These are phyloP conservation scores for Lagopus muta DNA, from an alignment of 2,113 vertebrate species.

Conservation along the genomic window DNA sequence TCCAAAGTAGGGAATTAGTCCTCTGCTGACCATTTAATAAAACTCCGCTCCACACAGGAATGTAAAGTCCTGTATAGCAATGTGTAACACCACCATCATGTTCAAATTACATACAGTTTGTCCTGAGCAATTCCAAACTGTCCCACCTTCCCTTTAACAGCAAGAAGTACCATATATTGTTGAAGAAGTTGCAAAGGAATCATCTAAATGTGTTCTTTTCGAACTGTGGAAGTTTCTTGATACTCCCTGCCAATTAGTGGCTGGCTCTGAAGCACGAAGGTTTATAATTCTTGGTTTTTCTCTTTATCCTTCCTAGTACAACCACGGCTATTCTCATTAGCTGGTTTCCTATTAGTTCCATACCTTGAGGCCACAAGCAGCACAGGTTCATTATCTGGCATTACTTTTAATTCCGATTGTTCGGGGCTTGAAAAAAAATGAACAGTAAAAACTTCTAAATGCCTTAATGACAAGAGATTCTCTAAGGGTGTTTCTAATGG, in stretches of 20 bases:
- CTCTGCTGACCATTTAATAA: not conserved
- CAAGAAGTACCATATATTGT: not conserved
- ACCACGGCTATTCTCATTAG: constrained; percentile 38
- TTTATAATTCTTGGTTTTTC: constrained; percentile 7
- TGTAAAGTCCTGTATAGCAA: not conserved
- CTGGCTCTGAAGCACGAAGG: not conserved
- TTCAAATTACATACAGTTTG: not conserved
- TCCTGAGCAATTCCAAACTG: not conserved
- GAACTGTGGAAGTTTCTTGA: not conserved
- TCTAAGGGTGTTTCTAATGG: not conserved
- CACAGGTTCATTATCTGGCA: constrained; percentile 12
- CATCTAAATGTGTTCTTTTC: not conserved
- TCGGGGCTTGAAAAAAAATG: constrained; percentile 26
- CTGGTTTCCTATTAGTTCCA: constrained; percentile 20
- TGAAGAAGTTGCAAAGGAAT: not conserved
- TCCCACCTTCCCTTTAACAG: not conserved
- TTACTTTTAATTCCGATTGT: constrained; percentile 48
- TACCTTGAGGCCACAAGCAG: constrained; percentile 45
- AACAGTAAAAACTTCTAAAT: constrained; percentile 24
- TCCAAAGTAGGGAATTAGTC: not conserved
- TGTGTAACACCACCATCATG: not conserved
- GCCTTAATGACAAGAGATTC: not conserved
- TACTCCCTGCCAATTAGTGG: not conserved
- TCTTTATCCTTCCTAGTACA: not conserved
- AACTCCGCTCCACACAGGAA: not conserved